These are phyloP conservation scores for Podabrus alpinus DNA, from an alignment of 2,888 invertebrate genomes.

Conservation along the genomic window DNA sequence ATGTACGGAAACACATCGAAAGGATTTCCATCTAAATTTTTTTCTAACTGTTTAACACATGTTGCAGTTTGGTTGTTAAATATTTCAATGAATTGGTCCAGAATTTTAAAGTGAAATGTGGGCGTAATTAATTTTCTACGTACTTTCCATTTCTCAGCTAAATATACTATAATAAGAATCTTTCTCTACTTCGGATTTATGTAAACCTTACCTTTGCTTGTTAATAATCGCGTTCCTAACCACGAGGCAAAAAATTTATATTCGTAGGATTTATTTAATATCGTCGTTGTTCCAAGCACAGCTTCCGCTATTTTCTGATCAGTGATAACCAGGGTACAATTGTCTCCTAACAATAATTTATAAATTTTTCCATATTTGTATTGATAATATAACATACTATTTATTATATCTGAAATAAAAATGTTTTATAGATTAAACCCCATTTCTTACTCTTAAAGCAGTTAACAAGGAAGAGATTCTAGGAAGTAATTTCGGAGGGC, in stretches of 20 bases:
- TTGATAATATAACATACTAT: neutral
- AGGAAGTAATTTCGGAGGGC: too few species aligned
- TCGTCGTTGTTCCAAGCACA: neutral
- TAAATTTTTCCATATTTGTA: neutral
- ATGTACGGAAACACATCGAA: constrained; percentile 67
- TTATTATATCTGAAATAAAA: neutral
- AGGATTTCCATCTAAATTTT: constrained; percentile 50
- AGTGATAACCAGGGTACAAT: neutral
- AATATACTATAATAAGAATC: neutral
- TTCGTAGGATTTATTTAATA: neutral
- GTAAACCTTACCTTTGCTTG: neutral
- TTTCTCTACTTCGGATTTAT: too few species aligned
- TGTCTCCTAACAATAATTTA: neutral
- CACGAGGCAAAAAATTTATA: neutral
- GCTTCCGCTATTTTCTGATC: neutral
- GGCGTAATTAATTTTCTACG: constrained; percentile 76
- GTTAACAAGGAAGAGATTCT: too few species aligned
- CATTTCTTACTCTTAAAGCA: too few species aligned
- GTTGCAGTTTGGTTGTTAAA: constrained; percentile 68
- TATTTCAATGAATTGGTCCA: constrained; percentile 71
- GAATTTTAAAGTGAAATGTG: constrained; percentile 77
- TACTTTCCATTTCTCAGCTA: constrained; percentile 64
- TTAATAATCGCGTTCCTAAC: neutral
- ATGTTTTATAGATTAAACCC: neutral
- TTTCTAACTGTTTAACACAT: constrained; percentile 60